These are phyloP conservation scores for Pundamilia nyererei DNA, from an alignment of 2,113 vertebrate genomes.

Conservation along the genomic window DNA sequence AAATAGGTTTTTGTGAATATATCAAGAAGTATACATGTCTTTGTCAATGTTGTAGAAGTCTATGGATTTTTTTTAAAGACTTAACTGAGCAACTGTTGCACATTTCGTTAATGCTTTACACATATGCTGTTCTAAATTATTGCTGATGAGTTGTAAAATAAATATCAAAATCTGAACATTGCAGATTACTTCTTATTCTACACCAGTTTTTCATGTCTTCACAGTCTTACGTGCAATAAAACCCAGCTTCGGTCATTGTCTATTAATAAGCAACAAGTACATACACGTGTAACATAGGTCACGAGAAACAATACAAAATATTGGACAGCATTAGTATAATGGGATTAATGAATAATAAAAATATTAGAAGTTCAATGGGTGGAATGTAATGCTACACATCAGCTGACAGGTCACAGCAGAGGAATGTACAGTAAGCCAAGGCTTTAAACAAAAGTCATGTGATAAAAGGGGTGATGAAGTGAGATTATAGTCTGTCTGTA, in stretches of 20 bases:
- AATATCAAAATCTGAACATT: constrained; percentile 79
- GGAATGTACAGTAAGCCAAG: constrained; percentile 62
- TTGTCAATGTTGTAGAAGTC: constrained; percentile 94
- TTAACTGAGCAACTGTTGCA: constrained; percentile 84
- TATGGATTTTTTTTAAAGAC: constrained; percentile 80
- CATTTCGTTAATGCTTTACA: constrained; percentile 94
- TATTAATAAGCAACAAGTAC: background rate
- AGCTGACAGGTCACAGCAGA: constrained; percentile 55
- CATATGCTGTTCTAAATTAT: constrained; percentile 98
- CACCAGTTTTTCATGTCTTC: background rate
- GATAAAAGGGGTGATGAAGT: constrained; percentile 48
- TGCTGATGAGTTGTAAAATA: constrained; percentile 90
- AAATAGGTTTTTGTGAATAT: constrained; percentile 88
- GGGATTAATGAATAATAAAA: background rate
- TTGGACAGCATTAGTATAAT: background rate
- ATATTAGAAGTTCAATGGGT: background rate
- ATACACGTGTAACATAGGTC: background rate
- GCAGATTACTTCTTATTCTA: constrained; percentile 13
- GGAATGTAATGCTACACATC: constrained; percentile 33
- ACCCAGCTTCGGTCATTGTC: background rate
- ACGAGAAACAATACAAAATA: background rate
- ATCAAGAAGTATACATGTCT: constrained; percentile 79
- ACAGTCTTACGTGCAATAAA: background rate
- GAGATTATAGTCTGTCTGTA: constrained; percentile 47
- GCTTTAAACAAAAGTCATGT: constrained; percentile 64